These are phyloP conservation scores for Steinernema hermaphroditum DNA, from an alignment of 2,888 invertebrate genomes.

Conservation along the genomic window DNA sequence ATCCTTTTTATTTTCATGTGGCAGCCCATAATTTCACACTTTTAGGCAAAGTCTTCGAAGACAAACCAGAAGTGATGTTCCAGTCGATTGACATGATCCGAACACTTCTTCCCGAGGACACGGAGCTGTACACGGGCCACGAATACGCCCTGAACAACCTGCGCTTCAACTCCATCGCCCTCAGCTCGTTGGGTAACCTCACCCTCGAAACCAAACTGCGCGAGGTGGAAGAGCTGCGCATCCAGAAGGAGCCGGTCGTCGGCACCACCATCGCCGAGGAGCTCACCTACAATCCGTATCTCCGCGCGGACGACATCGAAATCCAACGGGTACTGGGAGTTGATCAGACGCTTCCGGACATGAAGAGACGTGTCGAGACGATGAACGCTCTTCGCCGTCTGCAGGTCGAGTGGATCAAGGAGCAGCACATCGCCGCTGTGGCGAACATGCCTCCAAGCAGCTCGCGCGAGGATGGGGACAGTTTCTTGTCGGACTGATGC, in stretches of 20 bases:
- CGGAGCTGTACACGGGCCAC: conserved; percentile 10
- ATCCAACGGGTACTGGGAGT: conserved; percentile 23
- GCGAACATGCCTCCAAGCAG: not conserved
- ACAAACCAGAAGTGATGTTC: conserved; percentile 24
- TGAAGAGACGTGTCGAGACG: conserved; percentile 5
- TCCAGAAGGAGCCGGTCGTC: conserved; percentile 10
- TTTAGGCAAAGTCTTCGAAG: conserved; percentile 12
- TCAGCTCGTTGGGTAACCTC: not conserved
- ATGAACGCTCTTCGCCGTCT: conserved; percentile 12
- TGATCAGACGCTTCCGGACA: not conserved
- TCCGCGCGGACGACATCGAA: not conserved
- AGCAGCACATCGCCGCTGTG: conserved; percentile 15
- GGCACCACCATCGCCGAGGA: conserved; percentile 18
- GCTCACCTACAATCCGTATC: conserved; percentile 26
- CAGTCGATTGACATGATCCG: conserved; percentile 25
- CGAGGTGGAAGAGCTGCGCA: conserved; percentile 11
- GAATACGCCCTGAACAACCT: conserved; percentile 18
- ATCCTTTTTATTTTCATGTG: not conserved
- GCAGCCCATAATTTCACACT: not conserved
- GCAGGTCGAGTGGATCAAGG: conserved; percentile 26
- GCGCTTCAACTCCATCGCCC: conserved; percentile 17
- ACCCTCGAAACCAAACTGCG: conserved; percentile 6
- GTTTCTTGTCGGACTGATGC: conserved; percentile 9
- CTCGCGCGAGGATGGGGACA: conserved; percentile 2
- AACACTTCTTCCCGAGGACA: not conserved